Evolutionary conservation across 2,888 invertebrate species (phyloP), one percentile per base, ranked within the genome.

Genomic region (Lochmaea capreae): DNA sequence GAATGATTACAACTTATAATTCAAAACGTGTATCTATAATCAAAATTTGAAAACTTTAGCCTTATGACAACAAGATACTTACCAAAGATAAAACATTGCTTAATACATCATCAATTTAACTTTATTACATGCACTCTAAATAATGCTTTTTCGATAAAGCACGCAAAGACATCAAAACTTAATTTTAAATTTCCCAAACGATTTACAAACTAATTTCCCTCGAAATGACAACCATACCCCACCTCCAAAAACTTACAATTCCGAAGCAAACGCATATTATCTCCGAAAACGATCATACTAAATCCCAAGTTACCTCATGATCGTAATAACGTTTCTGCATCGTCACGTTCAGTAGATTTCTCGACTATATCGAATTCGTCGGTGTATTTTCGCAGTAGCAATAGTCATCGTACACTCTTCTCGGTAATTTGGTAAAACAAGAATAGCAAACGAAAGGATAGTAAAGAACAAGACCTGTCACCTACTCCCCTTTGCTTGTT

Each of bases 391-490:
- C 79, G 79, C 81, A 79, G 81, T 81, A 80, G 83, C 83, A 83
- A 83, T 82, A 83, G 82, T 82, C 77, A 82, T 83, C 82, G 79
- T 82, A 83, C 83, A 83, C 12, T 84, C 82, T 84, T 83, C 84
- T 80, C 83, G 83, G 85, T 85, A 86, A 86, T 85, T 86, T 85
- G 85, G 85, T 84, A 83, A 84, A 86, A 85, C 85, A 86, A 86
- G 85, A 10, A 54, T 85, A 85, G 85, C 85, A 83, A 85, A 85
- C 84, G 85, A 85, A 84, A 76, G 77, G 79, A 81, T 79, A 79
- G 80, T 83, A 81, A 83, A 83, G 81, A 81, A 81, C 79, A 49
- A 76, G 65, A 70, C 74, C 77, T 73, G 75, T 75, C 77, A 73
- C 75, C 77, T 33, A 59, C 6, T 59, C 5, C 14, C n/a, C 14